Base-by-base conservation (phyloP, 2,888 invertebrate genomes). In the Lydus trimaculatus region DNA sequence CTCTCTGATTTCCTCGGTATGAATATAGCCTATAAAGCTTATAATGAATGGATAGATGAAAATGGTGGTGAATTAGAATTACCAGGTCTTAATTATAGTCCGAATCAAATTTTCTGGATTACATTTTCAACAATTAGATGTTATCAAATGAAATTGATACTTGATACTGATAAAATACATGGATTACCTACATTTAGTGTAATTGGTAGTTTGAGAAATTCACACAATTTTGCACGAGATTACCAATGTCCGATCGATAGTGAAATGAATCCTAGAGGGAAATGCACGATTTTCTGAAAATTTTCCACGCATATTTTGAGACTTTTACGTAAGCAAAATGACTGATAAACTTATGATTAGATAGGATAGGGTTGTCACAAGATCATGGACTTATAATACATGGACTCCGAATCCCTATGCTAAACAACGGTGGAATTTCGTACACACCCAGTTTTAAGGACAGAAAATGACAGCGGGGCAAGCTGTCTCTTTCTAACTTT, bases 1-100 rank as follows among this genome's bases (percentile, higher is more conserved):
- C 93, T 97, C 63, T 96, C 96, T 0, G 97, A 97, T 82, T 95
- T 95, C 80, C 95, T 94, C 0, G 97, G 96, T 0, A 90, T 95
- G 71, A 95, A 95, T 81, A 91, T 94, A 79, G 94, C 96, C 0
- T 97, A 96, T 83, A 87, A 89, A 73, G 95, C 94, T 0, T 95
- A 95, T 83, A 87, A 90, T 63, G 88, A 89, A 7, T 94, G 93
- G 93, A 89, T 88, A 0, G 84, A 87, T 9, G 86, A 89, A 9
- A 88, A 93, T 80, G 90, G 91, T 0, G 85, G 86, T 0, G 94
- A 94, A 77, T 83, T 85, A 0, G 86, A 87, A 33, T 86, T 95
- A 13, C 94, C 94, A 0, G 94, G 93, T 0, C 85, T 95, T 0
- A 87, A 90, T 62, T 92, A 88, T 77, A 87, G 89, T 0, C 90